These are phyloP conservation scores for Merluccius polli DNA, from an alignment of 2,797 vertebrate species.

Conservation along the genomic window DNA sequence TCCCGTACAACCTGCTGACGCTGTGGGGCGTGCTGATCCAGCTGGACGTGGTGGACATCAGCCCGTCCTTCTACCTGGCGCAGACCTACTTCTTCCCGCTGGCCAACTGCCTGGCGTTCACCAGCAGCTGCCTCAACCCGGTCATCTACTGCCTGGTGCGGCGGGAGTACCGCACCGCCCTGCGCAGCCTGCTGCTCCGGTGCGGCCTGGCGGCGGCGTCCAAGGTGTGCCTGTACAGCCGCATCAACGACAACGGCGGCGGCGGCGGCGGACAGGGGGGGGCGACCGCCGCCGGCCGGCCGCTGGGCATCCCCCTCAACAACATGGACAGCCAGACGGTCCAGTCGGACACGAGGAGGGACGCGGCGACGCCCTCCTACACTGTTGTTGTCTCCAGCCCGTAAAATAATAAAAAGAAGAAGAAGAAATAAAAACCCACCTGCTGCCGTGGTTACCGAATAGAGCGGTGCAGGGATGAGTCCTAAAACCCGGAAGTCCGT, in stretches of 20 bases:
- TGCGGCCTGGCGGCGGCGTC: constrained; percentile 48
- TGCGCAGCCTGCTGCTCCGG: constrained; percentile 59
- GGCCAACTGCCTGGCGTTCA: constrained; percentile 77
- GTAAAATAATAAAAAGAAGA: constrained; percentile 16
- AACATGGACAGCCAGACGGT: constrained; percentile 53
- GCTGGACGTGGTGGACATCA: constrained; percentile 65
- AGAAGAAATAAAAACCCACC: neutral
- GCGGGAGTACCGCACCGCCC: constrained; percentile 62
- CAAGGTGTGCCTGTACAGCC: constrained; percentile 50
- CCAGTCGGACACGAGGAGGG: constrained; percentile 42
- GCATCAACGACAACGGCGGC: constrained; percentile 29
- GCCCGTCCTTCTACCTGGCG: constrained; percentile 61
- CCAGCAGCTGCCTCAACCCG: constrained; percentile 81
- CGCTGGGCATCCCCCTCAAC: constrained; percentile 56
- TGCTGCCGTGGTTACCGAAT: neutral
- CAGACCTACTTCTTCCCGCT: constrained; percentile 76
- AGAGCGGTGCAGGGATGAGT: no score
- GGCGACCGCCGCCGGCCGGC: constrained; percentile 1
- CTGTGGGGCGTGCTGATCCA: constrained; percentile 76
- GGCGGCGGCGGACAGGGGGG: constrained; percentile 34
- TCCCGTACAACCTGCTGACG: constrained; percentile 78
- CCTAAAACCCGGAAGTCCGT: no score
- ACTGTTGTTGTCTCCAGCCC: constrained; percentile 37
- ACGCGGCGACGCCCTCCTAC: constrained; percentile 29
- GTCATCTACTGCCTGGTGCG: constrained; percentile 77